Base-by-base conservation (phyloP, 2,113 vertebrate genomes). In the Ploceus nigricollis region DNA sequence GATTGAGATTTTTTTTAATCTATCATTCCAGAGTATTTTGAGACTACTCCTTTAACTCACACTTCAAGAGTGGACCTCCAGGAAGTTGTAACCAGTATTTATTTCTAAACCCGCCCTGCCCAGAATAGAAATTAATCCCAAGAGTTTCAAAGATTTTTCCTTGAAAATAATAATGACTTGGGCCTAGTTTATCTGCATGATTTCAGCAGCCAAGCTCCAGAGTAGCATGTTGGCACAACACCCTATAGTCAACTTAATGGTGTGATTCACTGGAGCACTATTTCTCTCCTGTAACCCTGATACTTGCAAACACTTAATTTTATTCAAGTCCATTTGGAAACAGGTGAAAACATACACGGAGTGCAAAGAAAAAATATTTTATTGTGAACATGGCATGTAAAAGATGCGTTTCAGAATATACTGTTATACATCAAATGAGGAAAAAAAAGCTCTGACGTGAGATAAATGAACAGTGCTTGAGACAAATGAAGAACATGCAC, bases 381-480 rank as follows among this genome's bases (percentile, higher is more conserved):
- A 97, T 98, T 98, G 95, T 87, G 82, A 95, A 82, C 78, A 88
- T 82, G 85, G 96, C 84, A 96, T 35, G 66, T 87, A 94, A 58
- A 90, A 96, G 94, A 97, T 37, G 47, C 3, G 24, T 70, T 96
- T 96, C 92, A 94, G 93, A 96, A 96, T 82, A 96, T 51, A 89
- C 18, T 63, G 87, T 73, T 89, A 94, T 72, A 69, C 79, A 96
- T 75, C 71, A 85, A 84, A 87, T 70, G 73, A 95, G 47, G 3
- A 31, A 87, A 42, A 57, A 42, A 24, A 57, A 78, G 69, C 44
- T 81, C 21, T 39, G 94, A 96, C 21, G 51, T n/a, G 68, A 97
- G 87, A 75, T 65, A 93, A 92, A 87, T 56, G 90, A 96, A 78
- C 97, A 95, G 91, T 56, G 77, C 77, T 95, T 94, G 44, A 96